phyloP scores from a whole-genome alignment of 2,888 invertebrate genomes.

The Ochropacha duplaris region DNA sequence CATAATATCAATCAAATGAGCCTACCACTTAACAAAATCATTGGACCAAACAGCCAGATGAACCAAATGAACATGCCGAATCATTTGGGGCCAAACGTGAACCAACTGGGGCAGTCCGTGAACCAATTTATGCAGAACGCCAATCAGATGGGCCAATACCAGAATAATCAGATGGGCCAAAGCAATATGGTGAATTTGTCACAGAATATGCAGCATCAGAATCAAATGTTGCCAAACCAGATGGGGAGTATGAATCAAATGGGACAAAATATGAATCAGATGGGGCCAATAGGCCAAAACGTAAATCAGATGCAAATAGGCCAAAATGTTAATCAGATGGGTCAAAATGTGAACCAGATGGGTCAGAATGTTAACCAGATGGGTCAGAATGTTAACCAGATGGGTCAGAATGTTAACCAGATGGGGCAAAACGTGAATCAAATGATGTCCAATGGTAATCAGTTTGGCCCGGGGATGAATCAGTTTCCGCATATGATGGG shows the following conservation, averaged over 20 bases:
- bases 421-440: slow-evolving; percentile 19
- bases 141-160: slow-evolving; percentile 38
- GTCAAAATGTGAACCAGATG: slow-evolving; percentile 49
- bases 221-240: slow-evolving; percentile 29
- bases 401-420: slow-evolving; percentile 42
- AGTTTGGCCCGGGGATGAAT: slow-evolving; percentile 58
- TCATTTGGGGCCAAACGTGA: slow-evolving; percentile 33
- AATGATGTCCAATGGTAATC: slow-evolving; percentile 63
- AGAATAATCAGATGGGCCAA: slow-evolving; percentile 44
- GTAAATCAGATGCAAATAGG: slow-evolving; percentile 26
- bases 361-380: slow-evolving; percentile 34
- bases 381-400: slow-evolving; percentile 35
- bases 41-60: slow-evolving; percentile 41
- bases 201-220: slow-evolving; percentile 25
- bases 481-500: slow-evolving; percentile 67
- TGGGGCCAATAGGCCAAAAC: slow-evolving; percentile 40
- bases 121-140: slow-evolving; percentile 32
- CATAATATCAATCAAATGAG: slow-evolving; percentile 55
- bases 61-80: slow-evolving; percentile 38
- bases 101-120: slow-evolving; percentile 27
- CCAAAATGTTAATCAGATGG: slow-evolving; percentile 38
- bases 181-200: slow-evolving; percentile 34
- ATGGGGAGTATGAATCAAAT: slow-evolving; percentile 31
- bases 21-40: slow-evolving; percentile 56
- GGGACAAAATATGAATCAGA: slow-evolving; percentile 33